Percentiles rank a stretch among this genome's conserved stretches.
Evolutionary conservation across 2,888 invertebrate genomes (phyloP).

Genomic region (Diloba caeruleocephala): DNA sequence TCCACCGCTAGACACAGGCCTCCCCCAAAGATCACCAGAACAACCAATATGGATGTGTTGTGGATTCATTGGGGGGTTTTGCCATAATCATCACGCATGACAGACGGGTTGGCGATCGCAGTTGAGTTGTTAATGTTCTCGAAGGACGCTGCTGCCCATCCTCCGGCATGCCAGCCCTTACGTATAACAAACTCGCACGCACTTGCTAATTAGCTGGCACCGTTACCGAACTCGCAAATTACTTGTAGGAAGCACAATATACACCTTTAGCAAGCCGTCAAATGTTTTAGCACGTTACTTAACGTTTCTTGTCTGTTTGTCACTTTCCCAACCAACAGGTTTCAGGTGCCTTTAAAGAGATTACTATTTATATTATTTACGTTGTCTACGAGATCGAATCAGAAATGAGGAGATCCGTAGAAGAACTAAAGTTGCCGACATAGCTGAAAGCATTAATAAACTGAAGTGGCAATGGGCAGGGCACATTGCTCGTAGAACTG

Average conservation of each 20-base stretch:
- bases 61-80: no score
- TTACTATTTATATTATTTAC: neutral
- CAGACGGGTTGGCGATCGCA: no score
- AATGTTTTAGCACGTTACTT: slow-evolving; percentile 36
- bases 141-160: neutral
- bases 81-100: no score
- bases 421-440: no score
- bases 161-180: slow-evolving; percentile 30
- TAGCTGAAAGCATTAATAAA: no score
- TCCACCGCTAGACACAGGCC: no score
- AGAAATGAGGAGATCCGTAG: no score
- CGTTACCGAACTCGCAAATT: slow-evolving; percentile 49
- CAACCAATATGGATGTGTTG: no score
- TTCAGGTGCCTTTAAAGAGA: neutral
- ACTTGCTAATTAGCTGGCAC: slow-evolving; percentile 49
- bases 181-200: slow-evolving; percentile 28
- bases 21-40: no score
- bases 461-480: no score
- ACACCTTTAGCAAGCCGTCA: slow-evolving; percentile 23
- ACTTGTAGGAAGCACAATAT: slow-evolving; percentile 36
- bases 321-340: slow-evolving; percentile 18
- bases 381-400: neutral
- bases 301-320: slow-evolving; percentile 37
- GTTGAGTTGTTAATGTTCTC: no score
- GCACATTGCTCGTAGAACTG: no score